Conservation (phyloP, 2,797 vertebrate species). For the Poeciliopsis infans region DNA sequence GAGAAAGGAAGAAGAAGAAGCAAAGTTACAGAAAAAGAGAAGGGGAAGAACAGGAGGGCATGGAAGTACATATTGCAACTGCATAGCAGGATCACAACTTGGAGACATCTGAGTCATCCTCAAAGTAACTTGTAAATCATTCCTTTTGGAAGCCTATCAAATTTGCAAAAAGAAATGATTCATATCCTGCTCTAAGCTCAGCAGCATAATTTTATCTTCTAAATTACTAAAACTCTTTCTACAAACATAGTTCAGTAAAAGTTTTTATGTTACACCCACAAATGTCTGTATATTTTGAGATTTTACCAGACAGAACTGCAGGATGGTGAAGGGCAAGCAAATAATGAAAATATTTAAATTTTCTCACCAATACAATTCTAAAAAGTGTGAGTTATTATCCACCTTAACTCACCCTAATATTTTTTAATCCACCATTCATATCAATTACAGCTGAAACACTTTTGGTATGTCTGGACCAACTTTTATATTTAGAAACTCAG, state of each 20-base stretch:
- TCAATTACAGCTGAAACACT: neutral
- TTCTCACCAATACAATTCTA: neutral
- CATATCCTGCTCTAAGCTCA: neutral
- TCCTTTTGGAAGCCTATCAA: conserved; percentile 20
- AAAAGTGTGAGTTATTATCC: neutral
- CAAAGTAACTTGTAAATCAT: conserved; percentile 37
- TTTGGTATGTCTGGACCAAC: neutral
- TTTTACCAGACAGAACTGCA: neutral
- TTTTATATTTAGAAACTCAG: neutral
- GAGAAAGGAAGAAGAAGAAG: conserved; percentile 28
- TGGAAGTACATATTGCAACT: conserved; percentile 5
- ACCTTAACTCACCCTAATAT: neutral
- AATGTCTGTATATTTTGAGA: neutral
- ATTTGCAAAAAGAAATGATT: neutral
- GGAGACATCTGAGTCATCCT: conserved; percentile 52
- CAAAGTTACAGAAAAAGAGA: conserved; percentile 11
- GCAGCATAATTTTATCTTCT: neutral
- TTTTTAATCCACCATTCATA: neutral
- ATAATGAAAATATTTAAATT: neutral
- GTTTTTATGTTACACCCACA: neutral
- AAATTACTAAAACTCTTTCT: neutral
- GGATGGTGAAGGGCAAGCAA: neutral
- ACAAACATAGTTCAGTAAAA: neutral
- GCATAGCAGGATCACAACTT: conserved; percentile 41
- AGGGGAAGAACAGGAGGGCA: conserved; percentile 36